Base-by-base conservation (phyloP, 2,888 invertebrate species). In the Chrysomela aeneicollis region DNA sequence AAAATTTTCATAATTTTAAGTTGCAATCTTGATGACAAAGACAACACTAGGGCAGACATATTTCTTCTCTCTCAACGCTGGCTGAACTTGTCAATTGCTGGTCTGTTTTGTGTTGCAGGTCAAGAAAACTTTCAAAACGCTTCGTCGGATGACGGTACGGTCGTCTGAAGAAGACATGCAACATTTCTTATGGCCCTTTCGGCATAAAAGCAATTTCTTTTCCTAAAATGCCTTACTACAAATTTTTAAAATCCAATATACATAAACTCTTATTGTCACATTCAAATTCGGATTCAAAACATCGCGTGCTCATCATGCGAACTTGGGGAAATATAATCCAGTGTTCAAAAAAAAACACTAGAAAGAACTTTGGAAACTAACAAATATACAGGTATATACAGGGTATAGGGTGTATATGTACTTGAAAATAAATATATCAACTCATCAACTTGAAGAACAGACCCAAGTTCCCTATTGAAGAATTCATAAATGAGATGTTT, bases 51-150 rank as follows among this genome's bases (percentile, higher is more conserved):
- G n/a, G n/a, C n/a, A n/a, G n/a, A n/a, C n/a, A n/a, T n/a, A n/a
- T n/a, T n/a, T n/a, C n/a, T n/a, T n/a, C n/a, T n/a, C n/a, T n/a
- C n/a, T n/a, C n/a, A n/a, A n/a, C n/a, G n/a, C n/a, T n/a, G n/a
- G n/a, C n/a, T n/a, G n/a, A n/a, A n/a, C n/a, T n/a, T n/a, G n/a
- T n/a, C n/a, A n/a, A n/a, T n/a, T n/a, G n/a, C n/a, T n/a, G n/a
- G 42, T 19, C 50, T 35, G 10, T 42, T 60, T 66, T 67, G 61
- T 54, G 50, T 83, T 83, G n/a, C 78, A 89, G 89, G 88, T 84
- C 89, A 89, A 79, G 89, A 89, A 80, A 86, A 88, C 74, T 89
- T 89, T 79, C 88, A 88, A 77, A 76, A 87, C 75, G 86, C 85
- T 64, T 85, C 87, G 30, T 87, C 87, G 71, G 87, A 88, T 75